A percentile compares a stretch with the other conserved stretches of the same genome.
These are phyloP conservation scores for Hirundichthys speculiger DNA, from an alignment of 2,113 vertebrate genomes.

Conservation along the genomic window DNA sequence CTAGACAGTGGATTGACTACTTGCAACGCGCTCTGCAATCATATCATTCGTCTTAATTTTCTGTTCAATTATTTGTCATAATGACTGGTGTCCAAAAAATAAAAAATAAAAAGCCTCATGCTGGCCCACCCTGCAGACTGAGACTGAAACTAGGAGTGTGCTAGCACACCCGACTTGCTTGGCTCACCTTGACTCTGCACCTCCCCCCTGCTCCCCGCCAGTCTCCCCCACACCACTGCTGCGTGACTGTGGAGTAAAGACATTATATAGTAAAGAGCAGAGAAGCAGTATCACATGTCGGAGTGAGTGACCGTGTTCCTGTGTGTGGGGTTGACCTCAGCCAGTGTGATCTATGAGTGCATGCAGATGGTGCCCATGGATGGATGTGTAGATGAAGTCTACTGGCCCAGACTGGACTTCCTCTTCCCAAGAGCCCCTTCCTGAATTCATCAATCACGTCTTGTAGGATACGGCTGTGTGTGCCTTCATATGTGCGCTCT, in stretches of 20 bases:
- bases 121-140: conserved; percentile 45
- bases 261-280: conserved; percentile 46
- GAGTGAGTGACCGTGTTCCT: not conserved
- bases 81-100: conserved; percentile 79
- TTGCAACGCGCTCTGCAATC: conserved; percentile 69
- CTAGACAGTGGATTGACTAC: conserved; percentile 80
- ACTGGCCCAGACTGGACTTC: conserved; percentile 79
- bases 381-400: conserved; percentile 60
- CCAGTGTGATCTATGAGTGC: conserved; percentile 54
- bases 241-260: conserved; percentile 33
- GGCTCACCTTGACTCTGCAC: conserved; percentile 45
- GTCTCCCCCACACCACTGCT: conserved; percentile 2
- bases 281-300: conserved; percentile 44
- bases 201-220: not conserved
- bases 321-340: conserved; percentile 1
- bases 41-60: conserved; percentile 85
- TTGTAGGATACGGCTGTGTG: conserved; percentile 32
- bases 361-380: conserved; percentile 69
- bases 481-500: conserved; percentile 16
- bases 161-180: conserved; percentile 9
- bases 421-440: conserved; percentile 71
- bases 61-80: conserved; percentile 80
- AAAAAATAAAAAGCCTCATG: conserved; percentile 53
- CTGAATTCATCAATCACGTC: conserved; percentile 76
- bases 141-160: conserved; percentile 39